Conservation (phyloP, 2,888 invertebrate genomes). For the Cryptophagus acutangulus region DNA sequence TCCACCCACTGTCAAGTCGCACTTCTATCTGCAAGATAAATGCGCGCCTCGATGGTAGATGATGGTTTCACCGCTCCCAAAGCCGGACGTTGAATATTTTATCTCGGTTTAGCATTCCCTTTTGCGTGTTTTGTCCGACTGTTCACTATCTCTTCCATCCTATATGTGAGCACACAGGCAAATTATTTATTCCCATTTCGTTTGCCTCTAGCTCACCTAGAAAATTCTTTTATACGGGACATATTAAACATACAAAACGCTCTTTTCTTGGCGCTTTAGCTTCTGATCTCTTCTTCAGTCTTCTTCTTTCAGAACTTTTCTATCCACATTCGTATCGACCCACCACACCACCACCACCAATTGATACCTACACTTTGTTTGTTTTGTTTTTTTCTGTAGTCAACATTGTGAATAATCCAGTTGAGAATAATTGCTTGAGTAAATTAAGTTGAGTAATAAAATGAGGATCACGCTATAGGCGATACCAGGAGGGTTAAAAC, state of each 20-base stretch:
- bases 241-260: too few relatives aligned
- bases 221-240: too few relatives aligned
- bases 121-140: slow-evolving; percentile 30
- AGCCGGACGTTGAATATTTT: slow-evolving; percentile 34
- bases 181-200: slow-evolving; percentile 24
- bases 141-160: slow-evolving; percentile 23
- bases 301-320: too few relatives aligned
- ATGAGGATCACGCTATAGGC: slow-evolving; percentile 20
- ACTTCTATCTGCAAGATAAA: slow-evolving; percentile 37
- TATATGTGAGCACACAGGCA: slow-evolving; percentile 12
- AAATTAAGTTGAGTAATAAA: slow-evolving; percentile 16
- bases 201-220: too few relatives aligned
- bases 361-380: too few relatives aligned
- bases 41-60: slow-evolving; percentile 33
- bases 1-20: slow-evolving; percentile 28
- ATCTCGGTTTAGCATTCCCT: slow-evolving; percentile 27
- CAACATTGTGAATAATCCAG: too few relatives aligned
- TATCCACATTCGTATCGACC: too few relatives aligned
- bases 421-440: too few relatives aligned
- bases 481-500: slow-evolving; percentile 14
- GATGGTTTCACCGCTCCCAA: slow-evolving; percentile 31
- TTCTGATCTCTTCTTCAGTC: too few relatives aligned
- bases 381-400: too few relatives aligned
- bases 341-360: too few relatives aligned
- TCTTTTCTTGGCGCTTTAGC: too few relatives aligned